Conservation (phyloP, 1,140 invertebrate genomes). For the Ceratosolen solmsi region DNA sequence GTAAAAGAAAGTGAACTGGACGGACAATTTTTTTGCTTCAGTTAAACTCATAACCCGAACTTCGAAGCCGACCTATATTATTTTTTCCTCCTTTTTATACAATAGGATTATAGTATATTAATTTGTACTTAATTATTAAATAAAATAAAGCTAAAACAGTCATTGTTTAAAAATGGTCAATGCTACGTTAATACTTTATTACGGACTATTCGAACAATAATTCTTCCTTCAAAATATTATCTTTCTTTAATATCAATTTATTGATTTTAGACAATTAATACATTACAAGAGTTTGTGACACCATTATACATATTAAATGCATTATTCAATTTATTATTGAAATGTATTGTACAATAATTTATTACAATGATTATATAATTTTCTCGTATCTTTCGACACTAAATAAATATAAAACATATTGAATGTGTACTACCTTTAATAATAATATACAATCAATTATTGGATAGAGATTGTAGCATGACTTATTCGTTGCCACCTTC, state of each 20-base stretch:
- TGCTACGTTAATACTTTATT: background rate
- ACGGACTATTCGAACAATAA: background rate
- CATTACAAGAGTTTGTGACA: background rate
- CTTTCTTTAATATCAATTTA: background rate
- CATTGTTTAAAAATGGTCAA: background rate
- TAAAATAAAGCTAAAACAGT: background rate
- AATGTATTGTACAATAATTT: too few relatives aligned
- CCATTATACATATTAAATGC: too few relatives aligned
- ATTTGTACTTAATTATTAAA: background rate
- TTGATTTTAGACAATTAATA: background rate
- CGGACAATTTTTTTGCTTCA: slow-evolving; percentile 45
- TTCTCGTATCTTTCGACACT: too few relatives aligned
- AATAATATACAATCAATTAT: background rate
- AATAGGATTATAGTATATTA: slow-evolving; percentile 19
- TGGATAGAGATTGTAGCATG: background rate
- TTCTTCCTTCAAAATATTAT: background rate
- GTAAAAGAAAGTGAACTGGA: background rate
- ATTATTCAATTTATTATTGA: too few relatives aligned
- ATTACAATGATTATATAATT: too few relatives aligned
- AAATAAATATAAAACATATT: too few relatives aligned
- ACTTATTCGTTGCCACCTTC: background rate
- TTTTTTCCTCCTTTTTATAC: background rate
- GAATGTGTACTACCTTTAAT: background rate
- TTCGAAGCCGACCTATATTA: background rate
- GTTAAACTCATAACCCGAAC: slow-evolving; percentile 48